A percentile compares a stretch with the other conserved stretches of the same genome.
phyloP scores from a whole-genome alignment of 2,113 vertebrate genomes.

The Spea multiplicata region DNA sequence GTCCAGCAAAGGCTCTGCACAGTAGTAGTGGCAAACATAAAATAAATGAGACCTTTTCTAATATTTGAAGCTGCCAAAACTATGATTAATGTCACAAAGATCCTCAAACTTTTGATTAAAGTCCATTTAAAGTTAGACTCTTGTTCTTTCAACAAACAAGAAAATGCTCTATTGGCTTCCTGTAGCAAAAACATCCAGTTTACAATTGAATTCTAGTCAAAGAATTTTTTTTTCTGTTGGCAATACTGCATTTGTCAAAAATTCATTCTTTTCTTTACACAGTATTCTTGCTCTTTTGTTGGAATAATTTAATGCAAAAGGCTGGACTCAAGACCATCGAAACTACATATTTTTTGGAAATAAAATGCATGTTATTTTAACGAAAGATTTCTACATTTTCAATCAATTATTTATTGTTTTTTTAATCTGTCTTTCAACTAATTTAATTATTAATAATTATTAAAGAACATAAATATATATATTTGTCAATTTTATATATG shows the following conservation, averaged over 20 bases:
- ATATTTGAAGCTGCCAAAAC: constrained; percentile 43
- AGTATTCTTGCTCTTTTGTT: too few relatives aligned
- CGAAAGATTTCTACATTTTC: too few relatives aligned
- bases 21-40: constrained; percentile 1
- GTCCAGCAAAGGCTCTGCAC: constrained; percentile 2
- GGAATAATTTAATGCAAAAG: too few relatives aligned
- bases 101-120: constrained; percentile 38
- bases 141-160: background rate
- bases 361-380: too few relatives aligned
- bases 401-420: too few relatives aligned
- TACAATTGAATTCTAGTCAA: background rate
- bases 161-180: background rate
- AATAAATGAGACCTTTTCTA: constrained; percentile 45
- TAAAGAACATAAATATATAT: too few relatives aligned
- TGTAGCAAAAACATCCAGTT: background rate
- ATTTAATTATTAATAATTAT: too few relatives aligned
- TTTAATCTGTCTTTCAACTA: too few relatives aligned
- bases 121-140: constrained; percentile 13
- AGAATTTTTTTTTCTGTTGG: background rate
- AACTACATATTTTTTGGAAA: too few relatives aligned
- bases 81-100: constrained; percentile 43
- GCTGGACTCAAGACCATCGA: too few relatives aligned
- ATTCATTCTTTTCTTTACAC: background rate
- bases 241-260: background rate
- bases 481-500: too few relatives aligned